These are phyloP conservation scores for Mirza zaza DNA, from an alignment of 2,113 vertebrate species.

Conservation along the genomic window DNA sequence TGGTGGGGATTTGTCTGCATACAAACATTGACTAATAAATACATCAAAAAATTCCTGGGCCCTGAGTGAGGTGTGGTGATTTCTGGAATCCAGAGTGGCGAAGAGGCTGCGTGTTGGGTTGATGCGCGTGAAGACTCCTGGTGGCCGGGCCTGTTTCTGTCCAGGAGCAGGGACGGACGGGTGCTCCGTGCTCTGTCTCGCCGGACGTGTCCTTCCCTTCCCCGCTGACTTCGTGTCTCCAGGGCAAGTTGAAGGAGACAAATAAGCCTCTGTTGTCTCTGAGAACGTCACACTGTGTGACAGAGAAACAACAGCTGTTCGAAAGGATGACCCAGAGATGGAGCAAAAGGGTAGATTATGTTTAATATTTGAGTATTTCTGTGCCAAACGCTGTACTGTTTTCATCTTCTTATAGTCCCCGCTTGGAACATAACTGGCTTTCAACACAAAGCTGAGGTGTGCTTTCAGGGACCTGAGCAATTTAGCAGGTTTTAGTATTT, in stretches of 20 bases:
- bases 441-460: neutral
- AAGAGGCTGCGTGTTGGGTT: no score
- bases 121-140: rapidly evolving
- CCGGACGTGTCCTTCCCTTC: neutral
- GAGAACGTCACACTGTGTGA: neutral
- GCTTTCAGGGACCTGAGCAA: neutral
- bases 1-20: neutral
- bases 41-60: neutral
- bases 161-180: no score
- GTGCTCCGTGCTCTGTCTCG: neutral
- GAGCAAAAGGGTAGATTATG: neutral
- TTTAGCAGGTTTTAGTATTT: neutral
- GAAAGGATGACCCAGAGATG: neutral
- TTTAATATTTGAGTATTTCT: neutral
- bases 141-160: rapidly evolving
- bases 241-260: neutral
- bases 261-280: neutral
- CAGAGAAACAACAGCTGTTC: neutral
- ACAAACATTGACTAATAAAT: neutral
- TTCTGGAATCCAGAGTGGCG: neutral
- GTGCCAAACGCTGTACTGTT: neutral
- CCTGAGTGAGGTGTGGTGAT: no score
- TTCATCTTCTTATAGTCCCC: neutral
- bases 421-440: neutral
- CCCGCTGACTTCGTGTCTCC: neutral